phyloP scores from a whole-genome alignment of 2,113 vertebrate genomes.

The Clarias batrachus region DNA sequence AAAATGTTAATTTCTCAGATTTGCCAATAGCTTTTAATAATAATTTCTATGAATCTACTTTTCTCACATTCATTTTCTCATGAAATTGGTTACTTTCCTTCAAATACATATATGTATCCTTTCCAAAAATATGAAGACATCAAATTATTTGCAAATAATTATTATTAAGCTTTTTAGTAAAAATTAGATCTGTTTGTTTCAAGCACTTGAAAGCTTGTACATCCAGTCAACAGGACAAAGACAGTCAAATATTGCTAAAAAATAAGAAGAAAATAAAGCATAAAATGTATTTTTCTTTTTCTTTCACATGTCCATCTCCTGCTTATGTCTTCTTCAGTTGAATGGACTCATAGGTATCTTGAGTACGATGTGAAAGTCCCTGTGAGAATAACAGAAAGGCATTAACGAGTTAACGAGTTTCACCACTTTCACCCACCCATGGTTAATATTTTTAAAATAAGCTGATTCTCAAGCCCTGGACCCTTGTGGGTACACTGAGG shows the following conservation, averaged over 20 bases:
- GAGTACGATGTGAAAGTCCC: slow-evolving; percentile 63
- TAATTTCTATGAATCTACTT: not conserved
- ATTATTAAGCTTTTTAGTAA: not conserved
- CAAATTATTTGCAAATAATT: not conserved
- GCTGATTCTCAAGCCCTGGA: not conserved
- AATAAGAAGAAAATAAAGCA: slow-evolving; percentile 13
- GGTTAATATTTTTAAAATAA: not conserved
- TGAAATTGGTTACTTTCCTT: not conserved
- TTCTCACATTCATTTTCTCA: not conserved
- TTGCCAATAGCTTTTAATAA: not conserved
- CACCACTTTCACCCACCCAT: not conserved
- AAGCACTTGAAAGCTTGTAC: not conserved
- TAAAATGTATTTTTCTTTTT: not conserved
- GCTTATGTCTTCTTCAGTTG: slow-evolving; percentile 57
- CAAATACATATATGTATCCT: not conserved
- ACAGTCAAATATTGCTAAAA: not conserved
- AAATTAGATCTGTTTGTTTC: not conserved
- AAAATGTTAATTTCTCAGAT: not conserved
- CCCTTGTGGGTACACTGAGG: not conserved
- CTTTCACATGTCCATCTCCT: not conserved
- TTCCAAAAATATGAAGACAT: not conserved
- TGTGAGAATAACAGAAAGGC: slow-evolving; percentile 41
- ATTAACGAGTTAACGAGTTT: not conserved
- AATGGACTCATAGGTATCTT: slow-evolving; percentile 72
- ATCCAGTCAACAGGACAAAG: not conserved